Evolutionary conservation across 1,140 invertebrate species (phyloP), one percentile per base, ranked within the genome.

Genomic region (Anthonomus grandis): DNA sequence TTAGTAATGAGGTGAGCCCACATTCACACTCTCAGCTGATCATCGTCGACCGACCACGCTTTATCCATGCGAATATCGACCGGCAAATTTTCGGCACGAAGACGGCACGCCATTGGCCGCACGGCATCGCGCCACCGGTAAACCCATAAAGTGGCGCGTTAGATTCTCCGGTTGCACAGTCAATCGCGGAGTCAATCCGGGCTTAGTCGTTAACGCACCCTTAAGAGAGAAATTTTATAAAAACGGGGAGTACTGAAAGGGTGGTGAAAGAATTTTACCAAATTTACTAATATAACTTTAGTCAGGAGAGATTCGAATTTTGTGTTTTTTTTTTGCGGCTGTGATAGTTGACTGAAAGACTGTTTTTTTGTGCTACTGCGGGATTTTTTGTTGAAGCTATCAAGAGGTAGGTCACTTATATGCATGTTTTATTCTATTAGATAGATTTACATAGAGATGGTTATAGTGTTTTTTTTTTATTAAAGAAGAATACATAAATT

Each of bases 71-170:
- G 41, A 48, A 46, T 59, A 59, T 59, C 41, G 57, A 59, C 49
- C 57, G 50, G 46, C 49, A 49, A 47, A 44, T 52, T 51, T 58
- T 59, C 27, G 57, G 49, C 57, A 59, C 57, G 57, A 47, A 15
- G 27, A 22, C 22, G 31, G 21, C 57, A 59, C 49, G 57, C 57
- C 22, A 59, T 59, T 59, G 57, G 57, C 41, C 49, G 41, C 37
- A 21, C 18, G 5, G 15, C 12, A 59, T 59, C 57, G 57, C 57
- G 57, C 57, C 49, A 59, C 49, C 45, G 44, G 10, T 22, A 15
- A 23, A 21, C 34, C n/a, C 24, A 58, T 58, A 58, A 58, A 58
- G 56, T 58, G 56, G 56, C 56, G 56, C 42, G 56, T 37, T 49
- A 25, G 15, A 17, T 9, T 15, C 36, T 8, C n/a, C 13, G 31